phyloP scores from a whole-genome alignment of 2,888 invertebrate genomes.

The Cryptocephalus moraei region DNA sequence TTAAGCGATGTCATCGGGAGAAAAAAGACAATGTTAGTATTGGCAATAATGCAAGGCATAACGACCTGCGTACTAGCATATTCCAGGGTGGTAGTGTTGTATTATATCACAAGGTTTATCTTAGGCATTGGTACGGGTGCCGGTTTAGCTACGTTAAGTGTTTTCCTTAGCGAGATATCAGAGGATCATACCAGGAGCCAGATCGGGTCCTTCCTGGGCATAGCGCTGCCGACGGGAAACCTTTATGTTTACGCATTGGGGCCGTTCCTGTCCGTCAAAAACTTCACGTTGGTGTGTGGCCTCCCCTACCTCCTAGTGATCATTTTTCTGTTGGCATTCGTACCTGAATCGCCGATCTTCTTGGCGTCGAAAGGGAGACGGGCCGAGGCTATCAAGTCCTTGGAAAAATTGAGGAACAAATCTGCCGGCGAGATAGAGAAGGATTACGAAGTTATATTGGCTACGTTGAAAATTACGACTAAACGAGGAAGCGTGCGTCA shows the following conservation, averaged over 20 bases:
- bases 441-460: not conserved
- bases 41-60: not conserved
- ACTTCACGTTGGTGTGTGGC: conserved; percentile 16
- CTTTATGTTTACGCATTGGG: conserved; percentile 58
- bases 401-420: conserved; percentile 36
- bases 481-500: not conserved
- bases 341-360: conserved; percentile 23
- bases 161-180: conserved; percentile 79
- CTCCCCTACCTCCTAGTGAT: conserved; percentile 19
- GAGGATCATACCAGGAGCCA: conserved; percentile 68
- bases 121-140: conserved; percentile 57
- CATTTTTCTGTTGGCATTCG: conserved; percentile 13
- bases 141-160: conserved; percentile 62
- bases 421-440: conserved; percentile 20
- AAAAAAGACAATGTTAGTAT: conserved; percentile 2
- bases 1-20: conserved; percentile 4
- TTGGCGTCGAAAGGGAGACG: conserved; percentile 37
- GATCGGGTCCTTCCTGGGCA: conserved; percentile 55
- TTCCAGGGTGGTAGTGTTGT: too few relatives aligned
- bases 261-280: conserved; percentile 35
- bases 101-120: conserved; percentile 44
- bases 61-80: not conserved
- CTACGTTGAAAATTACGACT: not conserved
- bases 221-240: conserved; percentile 57
- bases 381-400: conserved; percentile 50